Conservation (phyloP, 2,888 invertebrate species). For the Marronus borbonicus region DNA sequence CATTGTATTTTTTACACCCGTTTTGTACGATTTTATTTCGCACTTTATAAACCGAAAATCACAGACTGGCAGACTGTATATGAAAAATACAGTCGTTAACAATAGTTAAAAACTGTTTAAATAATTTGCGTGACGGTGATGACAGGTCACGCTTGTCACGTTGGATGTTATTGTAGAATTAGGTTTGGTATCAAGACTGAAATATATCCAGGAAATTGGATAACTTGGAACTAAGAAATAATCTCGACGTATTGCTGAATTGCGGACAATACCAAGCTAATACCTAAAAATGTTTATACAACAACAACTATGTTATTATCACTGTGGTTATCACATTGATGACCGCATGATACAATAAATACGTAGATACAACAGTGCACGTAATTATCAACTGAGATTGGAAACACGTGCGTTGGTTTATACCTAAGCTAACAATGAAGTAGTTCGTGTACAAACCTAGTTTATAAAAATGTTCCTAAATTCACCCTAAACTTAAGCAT, state of each 20-base stretch:
- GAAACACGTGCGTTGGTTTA: slow-evolving; percentile 27
- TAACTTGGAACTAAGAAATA: no score
- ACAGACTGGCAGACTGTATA: slow-evolving; percentile 9
- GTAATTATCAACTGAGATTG: slow-evolving; percentile 7
- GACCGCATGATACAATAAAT: background rate
- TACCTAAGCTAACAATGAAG: background rate
- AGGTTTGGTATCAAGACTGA: no score
- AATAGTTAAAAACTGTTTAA: slow-evolving; percentile 7
- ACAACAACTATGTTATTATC: background rate
- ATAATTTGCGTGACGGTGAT: slow-evolving; percentile 22
- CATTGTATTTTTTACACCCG: slow-evolving; percentile 73
- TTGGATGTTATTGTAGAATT: background rate
- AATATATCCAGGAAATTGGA: no score
- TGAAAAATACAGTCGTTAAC: background rate
- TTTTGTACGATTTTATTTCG: slow-evolving; percentile 45
- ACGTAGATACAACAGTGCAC: background rate
- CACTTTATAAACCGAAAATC: slow-evolving; percentile 31
- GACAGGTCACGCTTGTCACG: slow-evolving; percentile 36
- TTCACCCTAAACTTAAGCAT: no score
- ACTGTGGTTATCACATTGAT: background rate
- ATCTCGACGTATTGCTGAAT: no score
- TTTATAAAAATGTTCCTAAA: no score
- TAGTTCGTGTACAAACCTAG: no score
- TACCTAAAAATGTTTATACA: no score
- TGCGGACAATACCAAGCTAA: no score